Percentiles rank a stretch among this genome's conserved stretches.
Conservation (phyloP, 2,113 vertebrate species). For the Cranoglanis bouderius region DNA sequence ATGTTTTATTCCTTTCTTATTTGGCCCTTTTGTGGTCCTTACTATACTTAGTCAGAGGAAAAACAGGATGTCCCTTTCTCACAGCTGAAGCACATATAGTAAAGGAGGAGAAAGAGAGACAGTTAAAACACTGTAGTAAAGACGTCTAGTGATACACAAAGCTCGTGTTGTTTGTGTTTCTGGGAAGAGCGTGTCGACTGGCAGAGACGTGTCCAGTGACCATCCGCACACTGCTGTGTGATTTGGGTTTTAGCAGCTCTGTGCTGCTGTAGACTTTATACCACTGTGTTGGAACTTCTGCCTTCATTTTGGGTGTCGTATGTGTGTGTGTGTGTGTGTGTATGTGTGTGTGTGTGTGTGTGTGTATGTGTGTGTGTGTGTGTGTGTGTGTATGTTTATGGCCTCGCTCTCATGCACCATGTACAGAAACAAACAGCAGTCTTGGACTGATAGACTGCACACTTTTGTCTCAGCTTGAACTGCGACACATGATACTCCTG, state of each 20-base stretch:
- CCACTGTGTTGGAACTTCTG: neutral
- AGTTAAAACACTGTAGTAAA: conserved; percentile 24
- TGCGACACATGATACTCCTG: conserved; percentile 49
- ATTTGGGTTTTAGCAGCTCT: conserved; percentile 18
- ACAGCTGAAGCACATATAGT: neutral
- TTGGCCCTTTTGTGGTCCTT: neutral
- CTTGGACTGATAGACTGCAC: conserved; percentile 49
- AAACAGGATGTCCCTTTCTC: neutral
- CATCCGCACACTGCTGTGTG: conserved; percentile 33
- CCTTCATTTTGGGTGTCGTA: neutral
- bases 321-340: conserved; percentile 29
- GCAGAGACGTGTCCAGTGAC: conserved; percentile 11
- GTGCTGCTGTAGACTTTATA: conserved; percentile 7
- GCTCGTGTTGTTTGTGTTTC: conserved; percentile 26
- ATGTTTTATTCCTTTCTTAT: neutral
- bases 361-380: neutral
- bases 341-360: conserved; percentile 26
- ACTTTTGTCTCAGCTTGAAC: conserved; percentile 51
- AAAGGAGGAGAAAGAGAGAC: neutral
- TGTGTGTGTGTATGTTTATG: conserved; percentile 9
- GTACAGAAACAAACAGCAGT: conserved; percentile 57
- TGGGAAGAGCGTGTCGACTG: conserved; percentile 10
- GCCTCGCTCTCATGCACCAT: neutral
- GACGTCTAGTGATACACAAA: neutral
- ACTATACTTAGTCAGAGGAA: neutral